Evolutionary conservation across 2,113 vertebrate species (phyloP), one percentile per base, ranked within the genome.

Genomic region (Cariama cristata): DNA sequence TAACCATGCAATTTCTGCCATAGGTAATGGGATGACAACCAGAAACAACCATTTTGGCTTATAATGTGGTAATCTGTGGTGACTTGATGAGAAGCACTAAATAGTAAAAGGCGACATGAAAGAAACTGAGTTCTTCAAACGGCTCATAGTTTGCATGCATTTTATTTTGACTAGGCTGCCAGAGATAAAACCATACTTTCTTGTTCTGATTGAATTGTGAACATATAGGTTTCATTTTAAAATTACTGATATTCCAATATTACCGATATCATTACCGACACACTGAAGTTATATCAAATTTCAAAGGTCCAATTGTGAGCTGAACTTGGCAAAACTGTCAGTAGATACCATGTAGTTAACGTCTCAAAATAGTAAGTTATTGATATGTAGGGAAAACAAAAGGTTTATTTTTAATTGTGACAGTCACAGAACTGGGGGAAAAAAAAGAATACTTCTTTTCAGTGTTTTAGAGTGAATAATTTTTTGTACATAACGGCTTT

Each of bases 361-460:
- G 11, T 49, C 44, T 80, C 18, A 52, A 62, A 72, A 86, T 66
- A 66, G 9, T 56, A 67, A 38, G 9, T 32, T 50, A 44, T 10
- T 50, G 11, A n/a, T 56, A 49, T 22, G 16, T 60, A 55, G 27
- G 5, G 12, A 69, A 75, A 60, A 19, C 4, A 20, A 88, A 86
- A 79, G 6, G 0, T 23, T 80, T 60, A 9, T 55, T 93, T 77
- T 86, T 35, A 58, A 44, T 26, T 32, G 6, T 22, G 17, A 62
- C 2, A 2, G 5, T 58, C 20, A 69, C 13, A 68, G 40, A 84
- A 58, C 4, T 17, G 11, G 6, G 27, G 19, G 17, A 45, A 19
- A 11, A 52, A n/a, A 6, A 3, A 30, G 27, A 64, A 33, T 2
- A 3, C 3, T 1, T 6, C 9, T 42, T 62, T 53, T 49, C 33